Percentiles rank a stretch among this genome's conserved stretches.
Conservation (phyloP, 2,113 vertebrate genomes). For the Sitta europaea region DNA sequence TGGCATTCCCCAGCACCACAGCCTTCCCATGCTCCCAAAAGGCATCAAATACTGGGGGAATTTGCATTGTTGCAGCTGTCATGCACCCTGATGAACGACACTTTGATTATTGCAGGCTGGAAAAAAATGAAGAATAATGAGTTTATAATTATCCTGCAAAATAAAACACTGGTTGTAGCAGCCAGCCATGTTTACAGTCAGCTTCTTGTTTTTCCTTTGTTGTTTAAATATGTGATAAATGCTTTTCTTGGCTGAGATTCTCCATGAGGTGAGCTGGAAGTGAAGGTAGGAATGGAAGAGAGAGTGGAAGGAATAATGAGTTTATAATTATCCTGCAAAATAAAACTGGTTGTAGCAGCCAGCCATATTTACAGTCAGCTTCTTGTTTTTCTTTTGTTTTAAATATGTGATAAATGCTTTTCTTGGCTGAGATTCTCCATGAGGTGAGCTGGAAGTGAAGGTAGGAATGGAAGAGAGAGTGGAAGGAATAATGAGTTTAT, state of each 20-base stretch:
- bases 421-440: neutral
- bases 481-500: neutral
- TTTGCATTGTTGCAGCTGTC: neutral
- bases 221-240: neutral
- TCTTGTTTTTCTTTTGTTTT: neutral
- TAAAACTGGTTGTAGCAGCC: neutral
- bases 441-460: neutral
- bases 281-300: neutral
- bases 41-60: neutral
- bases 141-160: neutral
- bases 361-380: neutral
- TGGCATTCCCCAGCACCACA: neutral
- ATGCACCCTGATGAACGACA: neutral
- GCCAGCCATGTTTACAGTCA: neutral
- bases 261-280: neutral
- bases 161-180: neutral
- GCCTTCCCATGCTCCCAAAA: neutral
- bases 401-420: neutral
- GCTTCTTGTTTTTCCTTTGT: neutral
- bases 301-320: neutral
- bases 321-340: neutral
- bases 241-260: neutral
- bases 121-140: neutral
- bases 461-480: neutral
- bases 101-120: neutral